A percentile compares a stretch with the other conserved stretches of the same genome.
Conservation (phyloP, 1,140 invertebrate genomes). For the Meteorus sp. region DNA sequence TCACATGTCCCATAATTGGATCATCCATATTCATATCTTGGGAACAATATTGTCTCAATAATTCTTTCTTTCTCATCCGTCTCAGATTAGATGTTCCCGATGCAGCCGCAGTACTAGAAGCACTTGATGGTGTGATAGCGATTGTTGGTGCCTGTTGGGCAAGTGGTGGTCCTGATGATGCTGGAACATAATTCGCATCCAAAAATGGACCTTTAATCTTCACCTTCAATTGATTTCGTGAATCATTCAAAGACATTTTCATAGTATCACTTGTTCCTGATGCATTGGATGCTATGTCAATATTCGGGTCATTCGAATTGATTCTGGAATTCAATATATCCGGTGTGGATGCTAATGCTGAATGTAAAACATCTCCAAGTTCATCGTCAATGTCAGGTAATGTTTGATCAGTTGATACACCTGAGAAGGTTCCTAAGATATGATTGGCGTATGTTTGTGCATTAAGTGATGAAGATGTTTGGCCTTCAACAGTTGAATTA, state of each 20-base stretch:
- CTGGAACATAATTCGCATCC: constrained; percentile 70
- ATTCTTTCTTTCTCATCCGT: constrained; percentile 87
- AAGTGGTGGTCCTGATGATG: constrained; percentile 59
- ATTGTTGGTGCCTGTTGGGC: constrained; percentile 61
- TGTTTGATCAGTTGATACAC: constrained; percentile 65
- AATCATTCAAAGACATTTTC: constrained; percentile 72
- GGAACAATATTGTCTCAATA: constrained; percentile 81
- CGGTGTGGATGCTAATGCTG: constrained; percentile 62
- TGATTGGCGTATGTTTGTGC: constrained; percentile 64
- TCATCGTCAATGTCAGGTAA: constrained; percentile 75
- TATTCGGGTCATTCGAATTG: constrained; percentile 27
- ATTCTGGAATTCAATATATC: constrained; percentile 39
- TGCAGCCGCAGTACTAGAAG: constrained; percentile 47
- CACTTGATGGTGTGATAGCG: constrained; percentile 56
- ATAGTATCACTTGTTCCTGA: constrained; percentile 53
- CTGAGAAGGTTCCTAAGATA: constrained; percentile 66
- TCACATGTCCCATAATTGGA: constrained; percentile 57
- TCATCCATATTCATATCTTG: constrained; percentile 85
- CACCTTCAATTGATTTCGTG: constrained; percentile 82
- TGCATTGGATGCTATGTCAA: constrained; percentile 30
- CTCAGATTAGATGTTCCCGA: constrained; percentile 74
- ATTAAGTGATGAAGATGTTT: constrained; percentile 60
- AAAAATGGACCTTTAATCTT: constrained; percentile 89
- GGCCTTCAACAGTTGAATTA: constrained; percentile 58
- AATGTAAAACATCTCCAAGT: constrained; percentile 75